Conservation (phyloP, 1,140 invertebrate genomes). For the Gryon sp. region DNA sequence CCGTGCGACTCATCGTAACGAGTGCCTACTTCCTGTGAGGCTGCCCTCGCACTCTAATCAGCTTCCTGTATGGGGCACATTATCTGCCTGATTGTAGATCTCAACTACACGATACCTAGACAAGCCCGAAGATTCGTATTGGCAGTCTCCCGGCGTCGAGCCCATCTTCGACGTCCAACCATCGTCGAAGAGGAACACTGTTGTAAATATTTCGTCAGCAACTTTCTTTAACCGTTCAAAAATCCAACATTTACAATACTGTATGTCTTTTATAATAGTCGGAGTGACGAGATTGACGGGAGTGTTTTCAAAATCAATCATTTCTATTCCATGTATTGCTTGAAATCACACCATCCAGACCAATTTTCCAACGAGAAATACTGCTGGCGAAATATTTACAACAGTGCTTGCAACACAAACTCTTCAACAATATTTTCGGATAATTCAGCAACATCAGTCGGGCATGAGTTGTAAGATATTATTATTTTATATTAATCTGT, state of each 20-base stretch:
- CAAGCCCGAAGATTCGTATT: conserved; percentile 66
- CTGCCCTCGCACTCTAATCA: conserved; percentile 67
- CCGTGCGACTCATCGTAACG: conserved; percentile 70
- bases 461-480: too few species aligned
- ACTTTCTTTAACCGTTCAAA: conserved; percentile 28
- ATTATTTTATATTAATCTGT: too few species aligned
- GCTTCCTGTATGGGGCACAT: conserved; percentile 76
- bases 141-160: conserved; percentile 65
- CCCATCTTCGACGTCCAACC: conserved; percentile 59
- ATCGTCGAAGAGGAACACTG: conserved; percentile 51
- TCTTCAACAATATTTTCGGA: too few species aligned
- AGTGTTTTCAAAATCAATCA: conserved; percentile 42
- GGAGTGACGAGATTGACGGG: conserved; percentile 30
- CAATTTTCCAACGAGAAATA: conserved; percentile 7
- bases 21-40: conserved; percentile 72
- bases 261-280: conserved; percentile 55
- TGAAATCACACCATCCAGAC: conserved; percentile 5
- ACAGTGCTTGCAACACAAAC: conserved; percentile 47
- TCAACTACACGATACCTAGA: conserved; percentile 68
- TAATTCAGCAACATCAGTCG: too few species aligned
- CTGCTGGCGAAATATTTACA: conserved; percentile 59
- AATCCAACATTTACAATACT: conserved; percentile 30
- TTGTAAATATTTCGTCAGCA: conserved; percentile 63
- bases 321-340: conserved; percentile 30
- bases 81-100: conserved; percentile 75